These are phyloP conservation scores for Panzeria rudis DNA, from an alignment of 2,888 invertebrate genomes.

Conservation along the genomic window DNA sequence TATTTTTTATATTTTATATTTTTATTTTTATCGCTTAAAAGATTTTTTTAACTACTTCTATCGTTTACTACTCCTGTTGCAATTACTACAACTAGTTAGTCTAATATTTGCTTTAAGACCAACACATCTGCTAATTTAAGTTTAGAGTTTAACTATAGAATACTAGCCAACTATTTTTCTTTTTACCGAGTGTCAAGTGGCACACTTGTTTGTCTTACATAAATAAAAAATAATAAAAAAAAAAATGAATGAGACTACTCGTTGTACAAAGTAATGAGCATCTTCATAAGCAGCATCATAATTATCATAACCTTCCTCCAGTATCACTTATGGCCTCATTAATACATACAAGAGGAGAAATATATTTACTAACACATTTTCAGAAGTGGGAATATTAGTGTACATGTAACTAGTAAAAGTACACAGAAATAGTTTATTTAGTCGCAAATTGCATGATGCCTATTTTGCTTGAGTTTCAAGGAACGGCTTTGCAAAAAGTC, in stretches of 20 bases:
- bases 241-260: background rate
- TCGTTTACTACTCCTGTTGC: background rate
- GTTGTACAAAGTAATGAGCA: background rate
- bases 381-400: background rate
- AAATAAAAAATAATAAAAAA: background rate
- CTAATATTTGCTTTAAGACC: slow-evolving; percentile 32
- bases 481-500: too few species aligned
- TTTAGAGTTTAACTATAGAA: slow-evolving; percentile 17
- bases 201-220: background rate
- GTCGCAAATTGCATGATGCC: too few species aligned
- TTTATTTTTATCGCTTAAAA: background rate
- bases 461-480: too few species aligned
- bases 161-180: slow-evolving; percentile 24
- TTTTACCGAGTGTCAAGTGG: slow-evolving; percentile 28
- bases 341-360: background rate
- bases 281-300: background rate
- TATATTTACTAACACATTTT: background rate
- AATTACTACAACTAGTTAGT: background rate
- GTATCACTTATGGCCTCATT: background rate
- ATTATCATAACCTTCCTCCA: background rate
- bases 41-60: slow-evolving; percentile 1
- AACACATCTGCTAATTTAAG: slow-evolving; percentile 35
- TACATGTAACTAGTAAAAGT: background rate
- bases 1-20: too few species aligned
- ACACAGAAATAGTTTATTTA: background rate